Base-by-base conservation (phyloP, 1,140 invertebrate genomes). In the Sinonovacula constricta region DNA sequence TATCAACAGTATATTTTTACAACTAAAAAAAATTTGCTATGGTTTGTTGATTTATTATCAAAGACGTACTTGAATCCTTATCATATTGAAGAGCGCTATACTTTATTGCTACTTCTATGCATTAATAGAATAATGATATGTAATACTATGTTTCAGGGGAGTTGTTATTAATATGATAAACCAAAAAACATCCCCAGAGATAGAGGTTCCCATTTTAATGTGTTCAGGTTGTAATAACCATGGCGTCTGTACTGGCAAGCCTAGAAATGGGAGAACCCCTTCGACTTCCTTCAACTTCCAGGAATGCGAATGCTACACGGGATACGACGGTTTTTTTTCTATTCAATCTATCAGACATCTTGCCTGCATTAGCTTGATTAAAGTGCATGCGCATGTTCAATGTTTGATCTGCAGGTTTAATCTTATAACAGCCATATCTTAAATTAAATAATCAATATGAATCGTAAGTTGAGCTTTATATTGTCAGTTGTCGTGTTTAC, bases 261-360 rank as follows among this genome's bases (percentile, higher is more conserved):
- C 56, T 10, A 34, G 68, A 71, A 39, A 3, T 39, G 56, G 60
- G 39, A 53, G 15, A 3, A 7, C 12, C 14, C 34, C 57, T 7
- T 28, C 51, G 4, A 30, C 34, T 14, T 28, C 57, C 26, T 71
- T 71, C 53, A 57, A 59, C 36, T 71, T 59, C 28, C 24, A 10
- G n/a, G 31, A 36, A 56, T 71, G 68, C 34, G 54, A 14, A 4
- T 71, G 68, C 31, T 28, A 59, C n/a, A 53, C 34, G 18, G 36
- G 51, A 24, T 71, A 71, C 30, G 56, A 71, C 30, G 68, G 68
- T 71, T n/a, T n/a, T n/a, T n/a, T n/a, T n/a, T n/a, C n/a, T n/a
- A n/a, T n/a, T n/a, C n/a, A n/a, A n/a, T n/a, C n/a, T n/a, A n/a
- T n/a, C n/a, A n/a, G n/a, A n/a, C n/a, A n/a, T n/a, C n/a, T n/a